These are phyloP conservation scores for Pterois miles DNA, from an alignment of 2,797 vertebrate genomes.

Conservation along the genomic window DNA sequence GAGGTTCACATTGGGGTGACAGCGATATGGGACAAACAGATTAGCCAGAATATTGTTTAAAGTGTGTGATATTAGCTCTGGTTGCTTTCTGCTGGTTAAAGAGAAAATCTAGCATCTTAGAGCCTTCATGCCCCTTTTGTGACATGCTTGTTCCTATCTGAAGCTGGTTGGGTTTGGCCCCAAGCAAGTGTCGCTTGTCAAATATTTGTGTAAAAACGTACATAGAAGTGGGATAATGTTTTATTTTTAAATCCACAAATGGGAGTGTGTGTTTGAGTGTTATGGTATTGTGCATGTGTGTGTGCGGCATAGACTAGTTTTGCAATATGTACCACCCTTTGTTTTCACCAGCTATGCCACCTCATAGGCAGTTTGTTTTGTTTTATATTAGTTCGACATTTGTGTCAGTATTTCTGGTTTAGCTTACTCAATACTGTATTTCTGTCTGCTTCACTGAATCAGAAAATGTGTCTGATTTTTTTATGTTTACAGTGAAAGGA, in stretches of 20 bases:
- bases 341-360: constrained; percentile 49
- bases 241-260: constrained; percentile 59
- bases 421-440: background rate
- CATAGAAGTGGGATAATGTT: constrained; percentile 60
- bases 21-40: constrained; percentile 6
- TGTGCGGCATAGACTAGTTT: constrained; percentile 13
- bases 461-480: constrained; percentile 4
- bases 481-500: background rate
- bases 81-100: constrained; percentile 9
- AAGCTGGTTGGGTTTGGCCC: constrained; percentile 12
- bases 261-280: constrained; percentile 25
- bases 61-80: background rate
- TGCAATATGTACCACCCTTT: constrained; percentile 14
- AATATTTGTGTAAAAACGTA: constrained; percentile 73
- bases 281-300: background rate
- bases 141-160: constrained; percentile 14
- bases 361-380: background rate
- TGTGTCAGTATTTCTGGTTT: constrained; percentile 19
- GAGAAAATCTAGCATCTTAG: constrained; percentile 10
- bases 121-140: background rate
- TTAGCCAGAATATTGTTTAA: constrained; percentile 16
- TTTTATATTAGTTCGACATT: constrained; percentile 3
- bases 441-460: constrained; percentile 5
- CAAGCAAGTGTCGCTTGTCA: constrained; percentile 40
- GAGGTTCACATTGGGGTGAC: background rate